Conservation (phyloP, 2,113 vertebrate genomes). For the Syngnathus scovelli region DNA sequence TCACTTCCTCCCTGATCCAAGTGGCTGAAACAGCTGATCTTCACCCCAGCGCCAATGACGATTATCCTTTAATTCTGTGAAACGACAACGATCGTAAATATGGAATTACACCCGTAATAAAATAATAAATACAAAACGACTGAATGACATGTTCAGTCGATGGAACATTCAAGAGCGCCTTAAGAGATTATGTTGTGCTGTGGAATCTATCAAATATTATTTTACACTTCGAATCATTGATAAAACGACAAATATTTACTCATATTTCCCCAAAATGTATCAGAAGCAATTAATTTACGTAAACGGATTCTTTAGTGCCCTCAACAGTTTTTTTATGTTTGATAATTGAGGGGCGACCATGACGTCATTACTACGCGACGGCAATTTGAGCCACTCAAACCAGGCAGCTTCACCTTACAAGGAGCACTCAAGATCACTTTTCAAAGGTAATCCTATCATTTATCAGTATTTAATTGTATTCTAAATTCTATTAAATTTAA, state of each 20-base stretch:
- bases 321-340: neutral
- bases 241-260: neutral
- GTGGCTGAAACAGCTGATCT: slow-evolving; percentile 58
- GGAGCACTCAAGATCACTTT: neutral
- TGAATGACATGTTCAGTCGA: neutral
- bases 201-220: neutral
- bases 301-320: neutral
- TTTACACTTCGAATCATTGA: neutral
- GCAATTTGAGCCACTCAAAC: neutral
- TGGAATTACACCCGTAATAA: neutral
- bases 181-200: neutral
- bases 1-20: slow-evolving; percentile 66
- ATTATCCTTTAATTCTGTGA: slow-evolving; percentile 5
- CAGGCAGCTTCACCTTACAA: neutral
- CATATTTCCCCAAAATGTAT: neutral
- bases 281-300: neutral
- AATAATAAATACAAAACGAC: neutral
- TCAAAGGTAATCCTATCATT: neutral
- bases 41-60: neutral
- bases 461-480: neutral
- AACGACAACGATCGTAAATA: neutral
- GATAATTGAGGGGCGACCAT: neutral
- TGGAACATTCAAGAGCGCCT: neutral
- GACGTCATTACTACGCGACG: neutral
- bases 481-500: neutral